These are phyloP conservation scores for Pyxicephalus adspersus DNA, from an alignment of 2,113 vertebrate genomes.

Conservation along the genomic window DNA sequence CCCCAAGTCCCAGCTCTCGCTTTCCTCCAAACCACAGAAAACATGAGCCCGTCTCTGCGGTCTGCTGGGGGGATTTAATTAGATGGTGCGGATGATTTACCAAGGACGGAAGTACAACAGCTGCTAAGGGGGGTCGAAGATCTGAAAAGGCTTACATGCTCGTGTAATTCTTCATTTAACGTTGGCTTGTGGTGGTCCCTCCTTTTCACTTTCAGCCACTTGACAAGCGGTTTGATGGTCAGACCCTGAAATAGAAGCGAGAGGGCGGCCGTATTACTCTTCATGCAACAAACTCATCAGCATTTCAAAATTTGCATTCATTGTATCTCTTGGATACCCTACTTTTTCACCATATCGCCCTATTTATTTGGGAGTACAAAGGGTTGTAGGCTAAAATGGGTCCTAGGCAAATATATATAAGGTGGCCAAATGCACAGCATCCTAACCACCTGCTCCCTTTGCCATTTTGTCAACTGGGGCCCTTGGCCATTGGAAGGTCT, in stretches of 20 bases:
- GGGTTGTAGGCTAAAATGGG: too few relatives aligned
- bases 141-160: slow-evolving; percentile 80
- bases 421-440: too few relatives aligned
- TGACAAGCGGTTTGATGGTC: slow-evolving; percentile 95
- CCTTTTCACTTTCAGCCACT: slow-evolving; percentile 95
- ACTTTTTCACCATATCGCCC: too few relatives aligned
- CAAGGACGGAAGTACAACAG: neutral
- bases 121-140: neutral
- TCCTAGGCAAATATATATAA: too few relatives aligned
- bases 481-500: too few relatives aligned
- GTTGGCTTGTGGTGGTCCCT: slow-evolving; percentile 92
- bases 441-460: too few relatives aligned
- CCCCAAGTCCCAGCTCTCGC: neutral
- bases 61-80: neutral
- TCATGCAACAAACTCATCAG: neutral
- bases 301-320: too few relatives aligned
- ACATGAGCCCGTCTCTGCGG: neutral
- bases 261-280: neutral
- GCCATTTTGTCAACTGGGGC: too few relatives aligned
- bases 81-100: slow-evolving; percentile 1
- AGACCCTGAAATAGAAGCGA: slow-evolving; percentile 77
- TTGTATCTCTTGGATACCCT: too few relatives aligned
- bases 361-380: too few relatives aligned
- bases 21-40: neutral
- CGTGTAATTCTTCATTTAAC: slow-evolving; percentile 93